phyloP scores from a whole-genome alignment of 1,140 invertebrate genomes.

The Lysiphlebus fabarum region DNA sequence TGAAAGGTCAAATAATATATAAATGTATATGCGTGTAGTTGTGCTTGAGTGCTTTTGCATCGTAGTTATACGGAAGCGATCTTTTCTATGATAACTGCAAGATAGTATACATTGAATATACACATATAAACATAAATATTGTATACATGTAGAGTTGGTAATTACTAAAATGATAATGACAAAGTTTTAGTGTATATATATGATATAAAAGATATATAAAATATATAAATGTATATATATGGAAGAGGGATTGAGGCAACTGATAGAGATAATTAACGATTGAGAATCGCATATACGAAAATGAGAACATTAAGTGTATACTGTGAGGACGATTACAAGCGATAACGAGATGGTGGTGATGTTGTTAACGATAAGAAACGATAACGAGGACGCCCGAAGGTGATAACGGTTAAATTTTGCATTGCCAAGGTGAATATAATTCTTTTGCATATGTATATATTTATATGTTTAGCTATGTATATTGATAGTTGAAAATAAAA shows the following conservation, averaged over 20 bases:
- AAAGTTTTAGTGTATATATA: too few species aligned
- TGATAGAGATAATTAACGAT: constrained; percentile 55
- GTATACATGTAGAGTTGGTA: constrained; percentile 32
- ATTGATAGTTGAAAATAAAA: too few species aligned
- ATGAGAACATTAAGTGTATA: constrained; percentile 41
- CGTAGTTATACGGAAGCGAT: constrained; percentile 11
- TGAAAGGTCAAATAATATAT: constrained; percentile 6
- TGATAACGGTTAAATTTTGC: constrained; percentile 42
- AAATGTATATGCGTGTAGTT: neutral
- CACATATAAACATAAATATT: constrained; percentile 8
- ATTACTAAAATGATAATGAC: constrained; percentile 53
- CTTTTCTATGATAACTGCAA: constrained; percentile 28
- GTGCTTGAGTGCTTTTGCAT: constrained; percentile 3
- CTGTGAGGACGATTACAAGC: constrained; percentile 41
- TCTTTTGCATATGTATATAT: neutral
- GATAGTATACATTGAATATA: constrained; percentile 46
- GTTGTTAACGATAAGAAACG: constrained; percentile 51
- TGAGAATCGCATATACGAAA: constrained; percentile 47
- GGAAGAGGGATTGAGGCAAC: constrained; percentile 36
- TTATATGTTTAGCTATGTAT: too few species aligned
- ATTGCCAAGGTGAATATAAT: constrained; percentile 21
- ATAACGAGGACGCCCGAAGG: constrained; percentile 49
- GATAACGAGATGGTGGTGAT: constrained; percentile 50
- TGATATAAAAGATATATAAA: constrained; percentile 9
- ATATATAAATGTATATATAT: neutral